These are phyloP conservation scores for Antheraea yamamai DNA, from an alignment of 2,888 invertebrate species.

Conservation along the genomic window DNA sequence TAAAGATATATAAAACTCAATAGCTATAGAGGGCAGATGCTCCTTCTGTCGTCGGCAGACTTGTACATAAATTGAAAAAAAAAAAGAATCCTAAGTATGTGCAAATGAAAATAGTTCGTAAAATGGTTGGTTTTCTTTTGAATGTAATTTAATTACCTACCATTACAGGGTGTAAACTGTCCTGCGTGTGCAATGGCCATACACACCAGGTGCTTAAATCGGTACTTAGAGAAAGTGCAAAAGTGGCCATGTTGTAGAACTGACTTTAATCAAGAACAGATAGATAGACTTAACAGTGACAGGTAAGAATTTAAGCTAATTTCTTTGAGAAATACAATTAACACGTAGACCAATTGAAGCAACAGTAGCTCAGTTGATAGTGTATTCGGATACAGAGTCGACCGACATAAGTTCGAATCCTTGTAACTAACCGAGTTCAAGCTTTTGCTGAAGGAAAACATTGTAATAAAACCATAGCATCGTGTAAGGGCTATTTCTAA, in stretches of 20 bases:
- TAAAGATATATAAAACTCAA: too few relatives aligned
- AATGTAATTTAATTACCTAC: neutral
- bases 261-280: conserved; percentile 53
- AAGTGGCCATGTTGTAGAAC: conserved; percentile 76
- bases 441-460: too few relatives aligned
- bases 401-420: too few relatives aligned
- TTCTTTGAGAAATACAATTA: neutral
- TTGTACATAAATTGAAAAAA: too few relatives aligned
- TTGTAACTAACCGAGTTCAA: too few relatives aligned
- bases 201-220: conserved; percentile 65
- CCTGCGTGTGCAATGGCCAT: conserved; percentile 59
- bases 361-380: too few relatives aligned
- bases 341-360: neutral
- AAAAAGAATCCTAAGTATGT: too few relatives aligned
- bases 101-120: neutral
- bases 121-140: neutral
- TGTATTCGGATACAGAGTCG: too few relatives aligned
- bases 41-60: too few relatives aligned
- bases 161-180: conserved; percentile 67
- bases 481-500: too few relatives aligned
- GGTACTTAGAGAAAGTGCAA: conserved; percentile 57
- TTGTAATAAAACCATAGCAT: too few relatives aligned
- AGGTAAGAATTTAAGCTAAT: conserved; percentile 40
- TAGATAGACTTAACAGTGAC: conserved; percentile 52
- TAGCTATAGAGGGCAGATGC: too few relatives aligned